Evolutionary conservation across 2,888 invertebrate species (phyloP).

Genomic region (Melinaea marsaeus): DNA sequence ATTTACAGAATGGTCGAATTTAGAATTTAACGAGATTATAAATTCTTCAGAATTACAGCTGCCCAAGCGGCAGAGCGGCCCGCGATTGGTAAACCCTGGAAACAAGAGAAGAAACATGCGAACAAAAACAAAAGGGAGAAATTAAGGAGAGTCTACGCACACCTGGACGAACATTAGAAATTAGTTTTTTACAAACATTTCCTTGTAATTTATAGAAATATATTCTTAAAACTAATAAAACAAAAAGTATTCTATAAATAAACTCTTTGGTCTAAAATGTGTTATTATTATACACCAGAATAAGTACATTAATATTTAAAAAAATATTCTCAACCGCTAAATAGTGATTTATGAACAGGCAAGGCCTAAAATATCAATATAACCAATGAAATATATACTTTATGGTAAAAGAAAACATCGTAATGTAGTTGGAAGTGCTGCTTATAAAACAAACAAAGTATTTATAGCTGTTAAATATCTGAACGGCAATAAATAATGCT

Average conservation of each 20-base stretch:
- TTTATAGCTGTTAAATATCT: conserved; percentile 29
- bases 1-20: not conserved
- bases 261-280: not conserved
- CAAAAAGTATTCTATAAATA: conserved; percentile 8
- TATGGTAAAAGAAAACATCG: conserved; percentile 25
- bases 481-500: conserved; percentile 22
- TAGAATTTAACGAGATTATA: not conserved
- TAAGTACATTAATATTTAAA: not conserved
- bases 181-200: not conserved
- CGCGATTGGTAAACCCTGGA: conserved; percentile 82
- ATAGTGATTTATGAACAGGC: not conserved
- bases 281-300: conserved; percentile 6
- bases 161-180: conserved; percentile 87
- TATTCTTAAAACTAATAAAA: not conserved
- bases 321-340: not conserved
- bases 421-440: conserved; percentile 19
- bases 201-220: conserved; percentile 9
- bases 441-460: conserved; percentile 24
- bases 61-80: conserved; percentile 40
- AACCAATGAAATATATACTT: conserved; percentile 14
- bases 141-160: conserved; percentile 88
- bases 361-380: conserved; percentile 4
- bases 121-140: conserved; percentile 96
- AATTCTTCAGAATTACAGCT: conserved; percentile 45
- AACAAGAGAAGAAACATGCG: conserved; percentile 88